Evolutionary conservation across 2,888 invertebrate species (phyloP), one percentile per base, ranked within the genome.

Genomic region (Pheosia tremula): DNA sequence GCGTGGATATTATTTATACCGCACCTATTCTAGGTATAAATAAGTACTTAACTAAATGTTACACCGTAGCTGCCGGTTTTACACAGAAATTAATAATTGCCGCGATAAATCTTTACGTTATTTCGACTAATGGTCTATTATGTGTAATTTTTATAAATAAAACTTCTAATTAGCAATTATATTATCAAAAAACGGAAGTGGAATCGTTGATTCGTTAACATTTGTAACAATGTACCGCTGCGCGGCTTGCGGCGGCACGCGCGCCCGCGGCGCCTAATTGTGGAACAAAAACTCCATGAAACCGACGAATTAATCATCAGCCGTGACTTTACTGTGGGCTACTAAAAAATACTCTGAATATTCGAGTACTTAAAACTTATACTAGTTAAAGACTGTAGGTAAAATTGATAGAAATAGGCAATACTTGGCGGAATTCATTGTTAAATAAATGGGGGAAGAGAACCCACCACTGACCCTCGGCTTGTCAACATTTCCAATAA

Each of bases 281-380:
- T 88, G 84, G 76, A 87, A 91, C 90, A 90, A 91, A 91, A 91
- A 87, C 85, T 87, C 83, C 87, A 87, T 88, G 88, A 86, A 89
- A 86, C 84, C 84, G 82, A 83, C 85, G 84, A 88, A 91, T 91
- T 89, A 91, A 91, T 92, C 91, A 90, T 84, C 79, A 74, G 72
- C 72, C 72, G 72, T 80, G 75, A 75, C 82, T 84, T 84, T 80
- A 84, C 79, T 83, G 81, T 81, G 77, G 78, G 79, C 82, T 81
- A 79, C 82, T 78, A 79, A 86, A 82, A 84, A 80, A 41, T 39
- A 38, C 11, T 55, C 39, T 39, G 41, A 55, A 55, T 55, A 55
- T 2, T 24, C 24, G 24, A 24, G 24, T 37, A 53, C 53, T 10
- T 3, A 50, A 3, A 24, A 24, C 24, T 24, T n/a, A 47, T n/a